Evolutionary conservation across 2,797 vertebrate species (phyloP), one percentile per base, ranked within the genome.

Genomic region (Discoglossus pictus): DNA sequence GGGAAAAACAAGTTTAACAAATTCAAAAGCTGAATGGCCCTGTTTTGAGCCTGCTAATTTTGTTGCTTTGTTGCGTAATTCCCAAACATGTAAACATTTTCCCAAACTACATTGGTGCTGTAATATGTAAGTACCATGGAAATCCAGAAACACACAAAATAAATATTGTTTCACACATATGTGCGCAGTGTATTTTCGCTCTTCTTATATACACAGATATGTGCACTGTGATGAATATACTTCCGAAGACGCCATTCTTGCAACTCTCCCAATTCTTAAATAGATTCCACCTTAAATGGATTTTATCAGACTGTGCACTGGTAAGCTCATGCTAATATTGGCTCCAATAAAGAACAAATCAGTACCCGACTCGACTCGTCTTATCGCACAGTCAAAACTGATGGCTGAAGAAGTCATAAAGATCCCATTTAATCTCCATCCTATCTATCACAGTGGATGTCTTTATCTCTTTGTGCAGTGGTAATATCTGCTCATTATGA

Each of bases 401-500:
- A 93, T 91, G 92, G 91, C 86, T 88, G 91, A 86, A 92, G 91
- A 86, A 92, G 91, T 90, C 92, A 90, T 93, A 92, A 93, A 93
- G 92, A 92, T 93, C 92, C 89, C 90, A 93, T 94, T 93, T 93
- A 92, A 93, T 94, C 91, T 93, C 81, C 80, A 73, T 84, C 85
- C 92, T 88, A 93, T 94, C 92, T 92, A 91, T 94, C 93, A 93
- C 87, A 46, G 77, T 82, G 78, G 87, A 90, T 85, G 90, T 89
- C 87, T 90, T 84, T 90, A 90, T 93, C 91, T 92, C 82, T 89
- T 86, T 87, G 88, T 87, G 83, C 84, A 78, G 82, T 84, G 79
- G 91, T 95, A 95, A 96, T 95, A 93, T 92, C 92, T 89, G 89
- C 88, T 92, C 90, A 96, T 97, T 96, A 95, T 85, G 87, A 85